Percentiles rank a stretch among this genome's conserved stretches.
Conservation (phyloP, 2,113 vertebrate species). For the Xiphophorus maculatus region DNA sequence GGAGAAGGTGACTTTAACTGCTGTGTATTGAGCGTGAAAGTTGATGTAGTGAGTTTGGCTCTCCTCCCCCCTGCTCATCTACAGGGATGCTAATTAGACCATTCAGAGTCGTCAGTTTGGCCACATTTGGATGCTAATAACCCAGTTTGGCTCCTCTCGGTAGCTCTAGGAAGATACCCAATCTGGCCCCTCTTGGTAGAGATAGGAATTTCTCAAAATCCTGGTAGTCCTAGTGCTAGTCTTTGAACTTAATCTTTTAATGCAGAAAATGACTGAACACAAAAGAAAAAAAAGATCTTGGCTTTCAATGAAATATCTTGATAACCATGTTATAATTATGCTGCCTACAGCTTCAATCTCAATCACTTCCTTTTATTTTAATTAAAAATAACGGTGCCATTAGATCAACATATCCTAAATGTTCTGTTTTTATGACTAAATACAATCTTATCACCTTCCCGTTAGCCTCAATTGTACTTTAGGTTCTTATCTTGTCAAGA, state of each 20-base stretch:
- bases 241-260: background rate
- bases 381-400: background rate
- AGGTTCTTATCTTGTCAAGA: background rate
- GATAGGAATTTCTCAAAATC: no score
- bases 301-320: background rate
- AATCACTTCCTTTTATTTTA: background rate
- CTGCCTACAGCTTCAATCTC: background rate
- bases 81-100: no score
- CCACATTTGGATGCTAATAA: no score
- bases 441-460: background rate
- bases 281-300: background rate
- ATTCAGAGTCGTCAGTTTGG: no score
- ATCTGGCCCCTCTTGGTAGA: no score
- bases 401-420: background rate
- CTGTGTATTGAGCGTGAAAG: no score
- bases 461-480: constrained; percentile 6
- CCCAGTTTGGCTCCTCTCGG: no score
- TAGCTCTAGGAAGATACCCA: no score
- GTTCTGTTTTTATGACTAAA: background rate
- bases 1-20: no score
- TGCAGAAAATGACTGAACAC: background rate
- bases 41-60: no score
- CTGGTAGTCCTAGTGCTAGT: no score
- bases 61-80: no score
- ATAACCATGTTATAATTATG: background rate